phyloP scores from a whole-genome alignment of 2,797 vertebrate species.

The Miichthys miiuy region DNA sequence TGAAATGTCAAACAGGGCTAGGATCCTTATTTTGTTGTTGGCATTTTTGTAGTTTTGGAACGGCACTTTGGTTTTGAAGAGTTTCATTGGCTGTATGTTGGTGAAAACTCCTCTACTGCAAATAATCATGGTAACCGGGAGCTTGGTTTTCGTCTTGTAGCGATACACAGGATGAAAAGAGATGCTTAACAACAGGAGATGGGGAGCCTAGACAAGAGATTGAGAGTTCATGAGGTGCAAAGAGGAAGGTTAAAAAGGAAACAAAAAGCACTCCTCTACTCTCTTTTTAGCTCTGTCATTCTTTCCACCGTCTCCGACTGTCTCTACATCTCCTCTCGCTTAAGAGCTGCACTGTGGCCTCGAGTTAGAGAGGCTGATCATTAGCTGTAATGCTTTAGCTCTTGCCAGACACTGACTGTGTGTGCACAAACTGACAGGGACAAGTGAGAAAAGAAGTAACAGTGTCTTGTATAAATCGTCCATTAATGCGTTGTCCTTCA shows the following conservation, averaged over 20 bases:
- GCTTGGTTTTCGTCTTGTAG: background rate
- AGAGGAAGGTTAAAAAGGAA: slow-evolving; percentile 25
- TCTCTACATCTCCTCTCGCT: slow-evolving; percentile 8
- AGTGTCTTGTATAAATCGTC: slow-evolving; percentile 14
- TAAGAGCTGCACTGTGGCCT: slow-evolving; percentile 32
- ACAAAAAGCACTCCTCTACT: slow-evolving; percentile 13
- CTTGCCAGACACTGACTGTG: background rate
- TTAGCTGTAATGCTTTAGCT: slow-evolving; percentile 37
- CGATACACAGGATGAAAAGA: background rate
- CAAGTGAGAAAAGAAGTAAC: slow-evolving; percentile 17
- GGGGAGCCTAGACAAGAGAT: background rate
- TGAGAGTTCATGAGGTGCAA: slow-evolving; percentile 19
- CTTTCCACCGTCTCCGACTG: background rate
- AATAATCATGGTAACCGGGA: background rate
- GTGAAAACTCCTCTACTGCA: background rate
- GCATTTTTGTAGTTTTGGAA: background rate
- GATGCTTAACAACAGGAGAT: background rate
- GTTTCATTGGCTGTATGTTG: background rate
- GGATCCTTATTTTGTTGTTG: background rate
- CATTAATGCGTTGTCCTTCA: background rate
- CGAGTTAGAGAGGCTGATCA: slow-evolving; percentile 36
- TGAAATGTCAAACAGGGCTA: slow-evolving; percentile 50
- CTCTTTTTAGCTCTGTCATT: slow-evolving; percentile 28
- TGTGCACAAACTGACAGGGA: background rate
- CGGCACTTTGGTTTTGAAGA: background rate